Base-by-base conservation (phyloP, 1,140 invertebrate species). In the Pseudomyrmex concolor region DNA sequence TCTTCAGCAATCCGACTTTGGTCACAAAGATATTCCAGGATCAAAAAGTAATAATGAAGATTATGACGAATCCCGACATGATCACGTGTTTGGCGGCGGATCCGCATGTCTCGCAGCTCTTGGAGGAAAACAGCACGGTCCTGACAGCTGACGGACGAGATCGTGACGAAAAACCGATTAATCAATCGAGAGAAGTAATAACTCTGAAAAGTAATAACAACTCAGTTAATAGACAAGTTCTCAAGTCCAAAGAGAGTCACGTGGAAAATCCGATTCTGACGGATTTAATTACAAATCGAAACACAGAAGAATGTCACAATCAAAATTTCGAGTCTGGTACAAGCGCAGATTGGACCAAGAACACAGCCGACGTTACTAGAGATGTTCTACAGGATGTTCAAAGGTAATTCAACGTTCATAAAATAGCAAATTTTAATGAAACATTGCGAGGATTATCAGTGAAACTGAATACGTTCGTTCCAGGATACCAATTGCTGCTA, bases 321-420 rank as follows among this genome's bases (percentile, higher is more conserved):
- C 55, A 84, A 59, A 73, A 85, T 45, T 62, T 81, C 7, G 72
- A 86, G 8, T 7, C 80, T 45, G 73, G 1, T 17, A 60, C 25
- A 19, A 84, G 22, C 8, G 83, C 54, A 0, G 88, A 89, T 5
- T 89, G 83, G 83, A 86, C 77, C 22, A 91, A 91, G 78, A 90
- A 62, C 50, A 83, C 86, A 8, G 87, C 92, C 15, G 94, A 95
- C 86, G 93, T 95, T 80, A 95, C 96, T 0, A 95, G 94, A 89
- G 96, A 96, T 89, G 95, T 96, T 60, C 90, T 96, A 15, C 95
- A 96, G 87, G 96, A 96, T 91, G 95, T 96, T 17, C 95, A 96
- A 89, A 96, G 95, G 95, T 95, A 89, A 60, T 25, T 2, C 10
- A 2, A 54, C 62, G 17, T 57, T 0, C 13, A 77, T 25, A 15